Evolutionary conservation across 2,888 invertebrate species (phyloP).

Genomic region (Dasypolia templi): DNA sequence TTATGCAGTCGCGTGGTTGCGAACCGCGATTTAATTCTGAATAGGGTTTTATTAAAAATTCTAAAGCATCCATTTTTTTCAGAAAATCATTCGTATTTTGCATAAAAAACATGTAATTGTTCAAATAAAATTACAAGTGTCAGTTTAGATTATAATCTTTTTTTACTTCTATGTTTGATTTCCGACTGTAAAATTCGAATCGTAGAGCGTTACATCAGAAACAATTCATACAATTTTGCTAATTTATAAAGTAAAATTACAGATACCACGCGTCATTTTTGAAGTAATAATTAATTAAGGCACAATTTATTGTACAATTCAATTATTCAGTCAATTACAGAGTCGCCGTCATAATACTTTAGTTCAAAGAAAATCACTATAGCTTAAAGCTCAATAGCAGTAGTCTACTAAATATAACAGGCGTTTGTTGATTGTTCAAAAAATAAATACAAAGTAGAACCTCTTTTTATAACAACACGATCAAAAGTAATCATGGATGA

Average conservation of each 20-base stretch:
- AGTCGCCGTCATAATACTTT: neutral
- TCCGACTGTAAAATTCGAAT: neutral
- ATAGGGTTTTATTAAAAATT: neutral
- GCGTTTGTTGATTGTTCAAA: neutral
- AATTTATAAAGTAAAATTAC: neutral
- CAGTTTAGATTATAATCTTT: neutral
- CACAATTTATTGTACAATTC: neutral
- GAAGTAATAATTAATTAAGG: too few species aligned
- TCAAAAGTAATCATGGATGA: neutral
- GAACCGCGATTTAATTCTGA: neutral
- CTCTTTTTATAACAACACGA: too few species aligned
- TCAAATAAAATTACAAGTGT: neutral
- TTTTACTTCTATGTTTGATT: neutral
- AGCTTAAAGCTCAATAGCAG: neutral
- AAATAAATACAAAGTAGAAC: neutral
- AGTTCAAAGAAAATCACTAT: slow-evolving; percentile 23
- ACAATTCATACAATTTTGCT: neutral
- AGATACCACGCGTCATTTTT: neutral
- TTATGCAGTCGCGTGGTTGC: slow-evolving; percentile 30
- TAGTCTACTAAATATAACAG: neutral
- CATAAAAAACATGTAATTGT: neutral
- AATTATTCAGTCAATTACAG: slow-evolving; percentile 40
- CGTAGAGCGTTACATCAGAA: neutral
- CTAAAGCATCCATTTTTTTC: too few species aligned
- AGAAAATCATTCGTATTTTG: neutral